A percentile compares a stretch with the other conserved stretches of the same genome.
These are phyloP conservation scores for Ophraella communa DNA, from an alignment of 2,888 invertebrate genomes.

Conservation along the genomic window DNA sequence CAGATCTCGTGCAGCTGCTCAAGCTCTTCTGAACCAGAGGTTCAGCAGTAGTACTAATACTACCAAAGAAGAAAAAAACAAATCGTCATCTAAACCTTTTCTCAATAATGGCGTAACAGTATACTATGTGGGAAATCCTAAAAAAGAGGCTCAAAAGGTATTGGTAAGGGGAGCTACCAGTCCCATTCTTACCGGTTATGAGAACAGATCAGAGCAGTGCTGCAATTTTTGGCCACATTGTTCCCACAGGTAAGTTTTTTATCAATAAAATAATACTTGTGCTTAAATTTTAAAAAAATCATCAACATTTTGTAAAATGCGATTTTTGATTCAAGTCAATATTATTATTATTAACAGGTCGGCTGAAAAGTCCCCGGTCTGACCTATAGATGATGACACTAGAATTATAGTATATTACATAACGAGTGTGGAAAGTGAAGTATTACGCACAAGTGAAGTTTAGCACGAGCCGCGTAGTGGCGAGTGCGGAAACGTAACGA, in stretches of 20 bases:
- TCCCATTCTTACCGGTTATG: constrained; percentile 52
- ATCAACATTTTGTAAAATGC: too few species aligned
- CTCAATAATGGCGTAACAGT: constrained; percentile 54
- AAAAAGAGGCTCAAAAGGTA: constrained; percentile 56
- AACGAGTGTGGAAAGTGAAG: too few species aligned
- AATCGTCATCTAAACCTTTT: constrained; percentile 48
- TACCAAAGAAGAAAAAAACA: constrained; percentile 42
- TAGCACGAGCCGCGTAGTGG: too few species aligned
- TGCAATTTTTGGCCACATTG: constrained; percentile 72
- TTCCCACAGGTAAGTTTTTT: constrained; percentile 57
- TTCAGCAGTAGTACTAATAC: constrained; percentile 53
- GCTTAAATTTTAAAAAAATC: too few species aligned
- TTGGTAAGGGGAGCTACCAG: constrained; percentile 62
- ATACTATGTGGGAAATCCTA: constrained; percentile 54
- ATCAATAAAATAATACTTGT: too few species aligned
- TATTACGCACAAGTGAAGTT: too few species aligned
- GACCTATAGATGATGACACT: too few species aligned
- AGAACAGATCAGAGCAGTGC: constrained; percentile 48
- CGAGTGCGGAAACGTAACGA: too few species aligned
- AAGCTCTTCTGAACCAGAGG: constrained; percentile 56
- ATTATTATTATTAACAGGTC: too few species aligned
- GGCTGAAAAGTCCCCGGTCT: too few species aligned
- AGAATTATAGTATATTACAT: too few species aligned
- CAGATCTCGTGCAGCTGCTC: constrained; percentile 62
- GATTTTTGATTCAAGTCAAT: too few species aligned